Evolutionary conservation across 2,888 invertebrate species (phyloP).

Genomic region (Prenolepis imparis): DNA sequence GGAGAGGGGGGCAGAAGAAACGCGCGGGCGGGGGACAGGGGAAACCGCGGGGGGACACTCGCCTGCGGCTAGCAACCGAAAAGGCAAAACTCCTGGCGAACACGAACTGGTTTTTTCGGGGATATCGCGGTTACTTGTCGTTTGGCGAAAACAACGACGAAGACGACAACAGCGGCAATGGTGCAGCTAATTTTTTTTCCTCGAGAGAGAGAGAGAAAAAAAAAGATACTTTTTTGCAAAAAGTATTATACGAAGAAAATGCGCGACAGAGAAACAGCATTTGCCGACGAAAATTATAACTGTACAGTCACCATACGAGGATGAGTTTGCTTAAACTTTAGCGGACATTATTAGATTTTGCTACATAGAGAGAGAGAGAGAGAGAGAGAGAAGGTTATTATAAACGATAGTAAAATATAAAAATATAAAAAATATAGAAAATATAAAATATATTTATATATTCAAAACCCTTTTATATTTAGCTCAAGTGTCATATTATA

Average conservation of each 20-base stretch:
- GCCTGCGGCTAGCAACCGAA: constrained; percentile 84
- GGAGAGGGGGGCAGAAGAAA: constrained; percentile 55
- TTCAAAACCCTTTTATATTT: background rate
- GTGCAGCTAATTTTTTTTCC: background rate
- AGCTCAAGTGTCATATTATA: background rate
- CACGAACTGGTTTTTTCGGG: constrained; percentile 82
- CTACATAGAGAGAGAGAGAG: too few relatives aligned
- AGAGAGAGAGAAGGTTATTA: background rate
- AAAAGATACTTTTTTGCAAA: background rate
- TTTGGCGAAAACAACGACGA: constrained; percentile 61
- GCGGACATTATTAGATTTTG: background rate
- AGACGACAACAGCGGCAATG: constrained; percentile 15
- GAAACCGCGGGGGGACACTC: constrained; percentile 58
- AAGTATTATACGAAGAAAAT: background rate
- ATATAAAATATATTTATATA: background rate
- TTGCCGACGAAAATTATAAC: constrained; percentile 1
- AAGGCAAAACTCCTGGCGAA: constrained; percentile 79
- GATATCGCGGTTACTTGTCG: constrained; percentile 72
- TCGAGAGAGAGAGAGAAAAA: background rate
- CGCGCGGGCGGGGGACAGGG: constrained; percentile 66
- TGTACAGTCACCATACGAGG: background rate
- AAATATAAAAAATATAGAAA: background rate
- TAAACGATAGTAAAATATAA: background rate
- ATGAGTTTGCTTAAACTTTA: background rate
- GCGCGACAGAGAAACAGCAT: background rate